Conservation (phyloP, 2,888 invertebrate genomes). For the Cinara cedri region DNA sequence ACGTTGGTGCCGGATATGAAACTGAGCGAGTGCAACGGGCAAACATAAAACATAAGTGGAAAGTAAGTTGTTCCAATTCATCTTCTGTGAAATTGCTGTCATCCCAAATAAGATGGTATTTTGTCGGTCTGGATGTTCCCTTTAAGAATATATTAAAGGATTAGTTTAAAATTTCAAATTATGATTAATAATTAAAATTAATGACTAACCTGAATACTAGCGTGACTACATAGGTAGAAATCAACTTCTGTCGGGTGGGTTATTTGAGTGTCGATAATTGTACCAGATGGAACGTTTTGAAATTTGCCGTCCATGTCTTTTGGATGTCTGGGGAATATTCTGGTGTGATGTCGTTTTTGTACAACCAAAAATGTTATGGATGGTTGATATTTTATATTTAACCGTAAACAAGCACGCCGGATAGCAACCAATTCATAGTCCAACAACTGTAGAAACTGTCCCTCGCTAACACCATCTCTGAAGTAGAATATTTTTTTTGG, state of each 20-base stretch:
- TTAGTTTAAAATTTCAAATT: not conserved
- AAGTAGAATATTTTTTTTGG: not conserved
- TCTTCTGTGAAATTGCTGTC: too few species aligned
- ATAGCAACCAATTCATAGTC: not conserved
- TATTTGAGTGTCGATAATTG: constrained; percentile 83
- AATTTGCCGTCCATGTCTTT: constrained; percentile 48
- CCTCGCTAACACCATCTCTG: not conserved
- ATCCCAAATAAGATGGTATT: too few species aligned
- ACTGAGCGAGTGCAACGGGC: constrained; percentile 82
- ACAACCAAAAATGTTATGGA: not conserved
- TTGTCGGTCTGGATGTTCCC: constrained; percentile 86
- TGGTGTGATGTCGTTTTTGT: not conserved
- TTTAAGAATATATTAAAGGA: constrained; percentile 65
- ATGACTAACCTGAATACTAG: constrained; percentile 63
- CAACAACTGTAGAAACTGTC: not conserved
- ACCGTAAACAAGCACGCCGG: not conserved
- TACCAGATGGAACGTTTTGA: constrained; percentile 82
- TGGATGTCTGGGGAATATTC: not conserved
- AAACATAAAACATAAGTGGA: constrained; percentile 84
- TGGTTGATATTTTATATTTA: not conserved
- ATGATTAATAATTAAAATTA: not conserved
- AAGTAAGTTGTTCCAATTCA: constrained; percentile 79
- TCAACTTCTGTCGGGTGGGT: constrained; percentile 86
- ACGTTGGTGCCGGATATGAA: constrained; percentile 86
- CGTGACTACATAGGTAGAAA: constrained; percentile 82